Evolutionary conservation across 2,113 vertebrate species (phyloP).

Genomic region (Mastomys coucha): DNA sequence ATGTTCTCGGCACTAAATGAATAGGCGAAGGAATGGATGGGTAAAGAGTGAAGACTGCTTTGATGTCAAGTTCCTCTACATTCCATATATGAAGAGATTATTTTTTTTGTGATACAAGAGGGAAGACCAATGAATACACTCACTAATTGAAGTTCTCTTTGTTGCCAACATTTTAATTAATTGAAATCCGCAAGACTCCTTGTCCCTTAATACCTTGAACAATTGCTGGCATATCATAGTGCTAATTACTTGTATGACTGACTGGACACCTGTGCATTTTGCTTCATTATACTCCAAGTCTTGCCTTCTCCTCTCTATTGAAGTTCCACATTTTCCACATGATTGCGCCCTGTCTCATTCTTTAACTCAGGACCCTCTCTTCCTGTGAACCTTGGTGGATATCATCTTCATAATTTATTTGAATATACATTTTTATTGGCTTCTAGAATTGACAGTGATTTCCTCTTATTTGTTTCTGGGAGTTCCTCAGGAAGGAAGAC

Average conservation of each 20-base stretch:
- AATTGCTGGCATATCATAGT: conserved; percentile 1
- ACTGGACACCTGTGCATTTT: neutral
- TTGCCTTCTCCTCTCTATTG: neutral
- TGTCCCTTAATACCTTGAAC: conserved; percentile 23
- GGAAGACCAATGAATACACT: neutral
- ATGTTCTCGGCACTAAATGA: neutral
- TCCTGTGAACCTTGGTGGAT: neutral
- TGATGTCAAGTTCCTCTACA: neutral
- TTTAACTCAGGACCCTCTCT: neutral
- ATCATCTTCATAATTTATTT: neutral
- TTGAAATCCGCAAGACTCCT: conserved; percentile 55
- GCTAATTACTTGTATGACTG: neutral
- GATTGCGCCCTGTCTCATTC: neutral
- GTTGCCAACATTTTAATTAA: conserved; percentile 68
- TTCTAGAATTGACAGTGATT: conserved; percentile 8
- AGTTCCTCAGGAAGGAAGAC: conserved; percentile 17
- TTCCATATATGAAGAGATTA: conserved; percentile 35
- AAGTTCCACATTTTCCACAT: neutral
- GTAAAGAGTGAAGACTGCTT: neutral
- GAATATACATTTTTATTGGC: conserved; percentile 8
- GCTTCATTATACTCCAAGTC: neutral
- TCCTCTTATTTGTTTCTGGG: neutral
- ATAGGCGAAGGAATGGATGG: neutral
- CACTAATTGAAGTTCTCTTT: conserved; percentile 60
- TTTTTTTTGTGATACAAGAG: neutral